Base-by-base conservation (phyloP, 2,888 invertebrate species). In the Cerceris ruficornis region DNA sequence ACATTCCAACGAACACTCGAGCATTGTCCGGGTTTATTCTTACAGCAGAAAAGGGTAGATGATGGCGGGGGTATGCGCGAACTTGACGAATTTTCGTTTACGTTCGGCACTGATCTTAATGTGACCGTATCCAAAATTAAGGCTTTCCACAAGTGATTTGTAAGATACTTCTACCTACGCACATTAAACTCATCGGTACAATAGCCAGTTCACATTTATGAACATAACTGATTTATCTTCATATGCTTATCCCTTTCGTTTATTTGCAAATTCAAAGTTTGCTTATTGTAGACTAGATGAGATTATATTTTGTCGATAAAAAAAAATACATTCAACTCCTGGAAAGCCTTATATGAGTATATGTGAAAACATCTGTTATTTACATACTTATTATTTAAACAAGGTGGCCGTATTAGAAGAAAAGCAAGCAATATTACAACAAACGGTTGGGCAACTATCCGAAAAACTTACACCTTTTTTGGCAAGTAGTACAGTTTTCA, bases 401-500 rank as follows among this genome's bases (percentile, higher is more conserved):
- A 69, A 91, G 91, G 88, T 91, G 68, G 86, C 86, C 14, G 84
- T 79, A 15, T 82, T 91, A 71, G 91, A 91, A 77, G 88, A 91
- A 65, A 88, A 89, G 69, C 90, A 91, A 75, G 87, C 85, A 69
- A 79, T 84, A 78, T 82, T 91, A 71, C 88, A 90, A 71, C 84
- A 85, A 80, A 90, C 89, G 66, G 84, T 91, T 41, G 84, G 84
- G 60, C 89, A 90, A 73, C 86, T 91, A 39, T 85, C 89, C 39
- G 90, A 91, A 65, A 88, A 90, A 75, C 81, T 90, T 42, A 64
- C 84, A 81, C 81, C 85, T 52, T 79, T 87, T 59, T 66, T 87
- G 70, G 80, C 87, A 46, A 88, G 88, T 77, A 67, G 82, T 61
- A 84, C 88, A 58, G 15, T 61, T 41, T 75, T 73, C 72, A 84